Base-by-base conservation (phyloP, 2,113 vertebrate genomes). In the Megalops atlanticus region DNA sequence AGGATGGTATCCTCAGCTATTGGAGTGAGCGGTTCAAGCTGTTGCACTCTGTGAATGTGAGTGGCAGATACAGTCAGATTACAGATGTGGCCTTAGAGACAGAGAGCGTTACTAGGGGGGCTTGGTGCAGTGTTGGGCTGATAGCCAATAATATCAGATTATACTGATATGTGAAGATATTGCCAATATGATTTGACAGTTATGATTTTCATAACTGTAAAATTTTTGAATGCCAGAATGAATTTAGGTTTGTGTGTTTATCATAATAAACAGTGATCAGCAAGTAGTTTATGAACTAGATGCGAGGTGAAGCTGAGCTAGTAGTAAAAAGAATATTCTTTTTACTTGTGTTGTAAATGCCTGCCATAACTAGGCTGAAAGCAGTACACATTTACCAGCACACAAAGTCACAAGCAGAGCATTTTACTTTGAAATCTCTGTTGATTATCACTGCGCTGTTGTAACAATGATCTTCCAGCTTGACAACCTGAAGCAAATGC, bases 1-100 rank as follows among this genome's bases (percentile, higher is more conserved):
- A 87, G 40, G 87, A 91, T 0, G 90, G 91, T 2, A 27, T 85
- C 58, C 82, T 92, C 35, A 88, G 90, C 72, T 86, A 87, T 80
- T 92, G 91, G 90, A 83, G 84, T 0, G 89, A 93, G 68, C 15
- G 78, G 2, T 91, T 92, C 45, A 80, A 14, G 0, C 84, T 87
- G 71, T 80, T 88, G 2, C 83, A 18, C n/a, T 81, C 82, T 45
- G 31, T 86, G 47, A 77, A 73, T 12, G 84, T 77, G 72, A 83
- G 83, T 71, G 40, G 24, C 35, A 11, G 15, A 15, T 24, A 27
- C 36, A 35, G 70, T 2, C 2, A 12, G 70, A 7, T 31, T 10
- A 64, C 58, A 64, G 11, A 64, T 64, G 11, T 31, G 58, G 58
- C 58, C 6, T 4, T 2, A n/a, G n/a, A 45, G 7, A 14, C 43